Evolutionary conservation across 1,140 invertebrate species (phyloP).

Genomic region (Grapholita molesta): DNA sequence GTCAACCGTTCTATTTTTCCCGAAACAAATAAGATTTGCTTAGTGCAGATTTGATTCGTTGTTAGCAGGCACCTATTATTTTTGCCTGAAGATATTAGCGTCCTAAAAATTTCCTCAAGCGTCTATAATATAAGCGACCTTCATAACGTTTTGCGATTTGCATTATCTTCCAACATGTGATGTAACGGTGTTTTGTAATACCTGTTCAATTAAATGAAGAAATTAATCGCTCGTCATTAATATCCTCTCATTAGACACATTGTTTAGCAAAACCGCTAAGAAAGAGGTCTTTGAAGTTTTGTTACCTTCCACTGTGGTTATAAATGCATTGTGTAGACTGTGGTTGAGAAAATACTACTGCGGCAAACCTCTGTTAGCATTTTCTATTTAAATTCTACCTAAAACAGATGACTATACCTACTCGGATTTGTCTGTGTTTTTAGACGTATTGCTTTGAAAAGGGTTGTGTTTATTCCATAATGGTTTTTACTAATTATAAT

Average conservation of each 20-base stretch:
- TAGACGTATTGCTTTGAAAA: too few relatives aligned
- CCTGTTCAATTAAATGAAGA: not conserved
- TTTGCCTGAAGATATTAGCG: not conserved
- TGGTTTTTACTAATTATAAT: too few relatives aligned
- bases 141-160: not conserved
- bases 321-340: not conserved
- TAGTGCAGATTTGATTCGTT: too few relatives aligned
- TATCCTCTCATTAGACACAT: slow-evolving; percentile 5
- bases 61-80: too few relatives aligned
- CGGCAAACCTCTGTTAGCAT: not conserved
- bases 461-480: too few relatives aligned
- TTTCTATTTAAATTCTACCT: not conserved
- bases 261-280: not conserved
- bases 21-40: too few relatives aligned
- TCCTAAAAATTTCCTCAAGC: not conserved
- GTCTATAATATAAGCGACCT: not conserved
- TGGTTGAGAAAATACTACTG: not conserved
- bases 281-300: not conserved
- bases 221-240: slow-evolving; percentile 2
- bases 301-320: not conserved
- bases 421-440: too few relatives aligned
- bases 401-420: not conserved
- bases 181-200: not conserved
- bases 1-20: too few relatives aligned
- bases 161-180: not conserved